Evolutionary conservation across 37 sponge, comb jelly and placozoan genomes (phyloP).

Genomic region (Mnemiopsis leidyi): DNA sequence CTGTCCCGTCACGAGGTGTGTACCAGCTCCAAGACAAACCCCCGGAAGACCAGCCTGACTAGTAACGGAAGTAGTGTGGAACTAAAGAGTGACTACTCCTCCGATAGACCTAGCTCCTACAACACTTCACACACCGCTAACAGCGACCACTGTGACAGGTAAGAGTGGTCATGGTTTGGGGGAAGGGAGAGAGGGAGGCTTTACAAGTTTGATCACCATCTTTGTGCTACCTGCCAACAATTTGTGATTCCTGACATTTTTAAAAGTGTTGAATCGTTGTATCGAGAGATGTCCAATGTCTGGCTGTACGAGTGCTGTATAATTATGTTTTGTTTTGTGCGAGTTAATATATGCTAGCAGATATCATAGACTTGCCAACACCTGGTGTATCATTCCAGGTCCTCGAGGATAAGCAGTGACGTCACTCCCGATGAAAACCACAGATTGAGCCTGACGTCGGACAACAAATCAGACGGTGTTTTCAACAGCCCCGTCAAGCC

Average conservation of each 20-base stretch:
- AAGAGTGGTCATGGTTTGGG: neutral
- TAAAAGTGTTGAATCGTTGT: neutral
- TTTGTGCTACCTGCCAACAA: neutral
- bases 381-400: neutral
- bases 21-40: neutral
- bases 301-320: neutral
- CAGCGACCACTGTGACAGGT: slow-evolving; percentile 28
- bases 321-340: neutral
- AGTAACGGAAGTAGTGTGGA: slow-evolving; percentile 61
- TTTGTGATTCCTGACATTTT: neutral
- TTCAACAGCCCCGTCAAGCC: neutral
- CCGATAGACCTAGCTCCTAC: slow-evolving; percentile 7
- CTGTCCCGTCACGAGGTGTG: slow-evolving; percentile 61
- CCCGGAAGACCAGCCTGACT: slow-evolving; percentile 58
- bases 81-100: slow-evolving; percentile 50
- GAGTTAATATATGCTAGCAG: neutral
- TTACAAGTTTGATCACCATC: neutral
- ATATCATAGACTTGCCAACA: neutral
- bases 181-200: neutral
- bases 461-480: slow-evolving; percentile 36
- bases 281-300: neutral
- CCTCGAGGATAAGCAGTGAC: slow-evolving; percentile 36
- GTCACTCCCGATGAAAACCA: neutral
- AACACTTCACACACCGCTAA: slow-evolving; percentile 28
- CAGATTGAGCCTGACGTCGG: neutral